A percentile compares a stretch with the other conserved stretches of the same genome.
phyloP scores from a whole-genome alignment of 2,113 vertebrate species.

The Perccottus glenii region DNA sequence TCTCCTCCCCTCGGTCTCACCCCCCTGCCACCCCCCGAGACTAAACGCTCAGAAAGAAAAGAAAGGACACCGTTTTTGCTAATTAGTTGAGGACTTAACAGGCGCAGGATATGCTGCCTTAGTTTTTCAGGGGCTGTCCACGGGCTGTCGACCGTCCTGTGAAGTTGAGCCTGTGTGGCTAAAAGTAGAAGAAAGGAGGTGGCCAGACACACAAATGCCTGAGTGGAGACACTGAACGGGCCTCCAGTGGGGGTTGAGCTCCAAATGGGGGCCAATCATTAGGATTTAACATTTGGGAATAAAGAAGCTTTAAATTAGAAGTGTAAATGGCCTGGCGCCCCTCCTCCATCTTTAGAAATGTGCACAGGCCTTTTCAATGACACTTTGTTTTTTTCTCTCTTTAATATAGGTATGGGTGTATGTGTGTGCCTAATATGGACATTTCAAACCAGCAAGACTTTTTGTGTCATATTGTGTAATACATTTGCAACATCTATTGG shows the following conservation, averaged over 20 bases:
- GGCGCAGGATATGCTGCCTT: slow-evolving; percentile 80
- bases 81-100: slow-evolving; percentile 95
- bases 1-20: slow-evolving; percentile 49
- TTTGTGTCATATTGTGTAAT: too few species aligned
- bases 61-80: slow-evolving; percentile 86
- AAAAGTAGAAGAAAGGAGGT: slow-evolving; percentile 75
- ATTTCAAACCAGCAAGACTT: not conserved
- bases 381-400: slow-evolving; percentile 4
- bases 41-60: slow-evolving; percentile 88
- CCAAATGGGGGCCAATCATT: slow-evolving; percentile 74
- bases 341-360: slow-evolving; percentile 69
- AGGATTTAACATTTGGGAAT: slow-evolving; percentile 77
- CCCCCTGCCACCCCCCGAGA: slow-evolving; percentile 85
- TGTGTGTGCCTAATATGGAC: slow-evolving; percentile 31
- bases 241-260: slow-evolving; percentile 75
- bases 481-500: too few species aligned
- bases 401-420: slow-evolving; percentile 30
- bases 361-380: slow-evolving; percentile 39
- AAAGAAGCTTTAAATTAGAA: slow-evolving; percentile 77
- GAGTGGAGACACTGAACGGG: slow-evolving; percentile 78
- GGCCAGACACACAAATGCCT: slow-evolving; percentile 72
- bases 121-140: slow-evolving; percentile 81
- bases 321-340: slow-evolving; percentile 68
- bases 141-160: slow-evolving; percentile 77
- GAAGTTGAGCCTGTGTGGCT: slow-evolving; percentile 79